Conservation (phyloP, 2,113 vertebrate species). For the Lampris megalopsis region DNA sequence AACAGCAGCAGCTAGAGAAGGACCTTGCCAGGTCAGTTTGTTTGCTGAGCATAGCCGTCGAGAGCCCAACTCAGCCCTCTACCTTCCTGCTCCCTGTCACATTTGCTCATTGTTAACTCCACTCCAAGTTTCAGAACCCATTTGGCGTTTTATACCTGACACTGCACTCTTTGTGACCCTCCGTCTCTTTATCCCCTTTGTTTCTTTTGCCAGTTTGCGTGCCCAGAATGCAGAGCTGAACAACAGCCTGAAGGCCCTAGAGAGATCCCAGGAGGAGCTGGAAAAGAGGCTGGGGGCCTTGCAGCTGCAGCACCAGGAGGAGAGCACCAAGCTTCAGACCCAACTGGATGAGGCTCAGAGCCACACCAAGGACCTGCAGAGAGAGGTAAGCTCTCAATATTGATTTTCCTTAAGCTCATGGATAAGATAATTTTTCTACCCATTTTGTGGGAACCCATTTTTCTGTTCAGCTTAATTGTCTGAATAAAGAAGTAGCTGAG, state of each 20-base stretch:
- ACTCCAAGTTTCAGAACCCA: not conserved
- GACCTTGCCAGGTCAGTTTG: constrained; percentile 89
- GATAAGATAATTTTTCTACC: not conserved
- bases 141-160: not conserved
- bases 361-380: constrained; percentile 89
- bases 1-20: constrained; percentile 89
- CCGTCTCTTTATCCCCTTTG: constrained; percentile 11
- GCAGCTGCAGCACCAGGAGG: constrained; percentile 90
- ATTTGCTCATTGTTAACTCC: constrained; percentile 9
- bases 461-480: not conserved
- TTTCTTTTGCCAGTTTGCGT: constrained; percentile 84
- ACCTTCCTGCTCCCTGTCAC: constrained; percentile 10
- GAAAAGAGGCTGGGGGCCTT: constrained; percentile 88
- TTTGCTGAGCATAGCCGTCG: not conserved
- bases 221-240: constrained; percentile 89
- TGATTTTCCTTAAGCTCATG: not conserved
- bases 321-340: constrained; percentile 86
- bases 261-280: constrained; percentile 89
- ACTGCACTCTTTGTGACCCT: not conserved
- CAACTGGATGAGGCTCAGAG: constrained; percentile 90
- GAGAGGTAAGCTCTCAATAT: constrained; percentile 84
- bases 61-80: not conserved
- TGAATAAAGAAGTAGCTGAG: too few relatives aligned
- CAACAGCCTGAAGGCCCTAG: constrained; percentile 86
- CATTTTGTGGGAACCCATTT: too few relatives aligned